Evolutionary conservation across 53 echinoderm and acorn worm species (phyloP).

Genomic region (Stichopus horrens): DNA sequence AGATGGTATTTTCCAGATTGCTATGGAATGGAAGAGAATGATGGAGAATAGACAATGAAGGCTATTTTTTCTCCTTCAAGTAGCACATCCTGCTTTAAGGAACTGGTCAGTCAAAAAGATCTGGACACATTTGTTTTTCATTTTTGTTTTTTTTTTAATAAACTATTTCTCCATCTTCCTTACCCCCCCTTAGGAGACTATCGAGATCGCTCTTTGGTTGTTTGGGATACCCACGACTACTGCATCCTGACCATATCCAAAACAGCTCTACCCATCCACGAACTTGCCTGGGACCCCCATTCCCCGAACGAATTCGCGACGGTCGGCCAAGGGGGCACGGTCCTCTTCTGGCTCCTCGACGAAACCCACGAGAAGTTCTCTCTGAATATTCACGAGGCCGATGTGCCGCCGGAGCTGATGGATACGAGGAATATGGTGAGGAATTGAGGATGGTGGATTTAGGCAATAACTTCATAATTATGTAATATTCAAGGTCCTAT

Average conservation of each 20-base stretch:
- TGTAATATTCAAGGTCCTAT: too few species aligned
- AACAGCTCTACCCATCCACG: constrained; percentile 84
- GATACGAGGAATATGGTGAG: constrained; percentile 76
- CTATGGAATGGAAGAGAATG: too few species aligned
- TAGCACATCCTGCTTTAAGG: too few species aligned
- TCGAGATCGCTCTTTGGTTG: constrained; percentile 76
- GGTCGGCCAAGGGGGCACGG: constrained; percentile 85
- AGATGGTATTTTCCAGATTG: too few species aligned
- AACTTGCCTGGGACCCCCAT: constrained; percentile 90
- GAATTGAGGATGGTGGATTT: too few species aligned
- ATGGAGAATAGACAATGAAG: too few species aligned
- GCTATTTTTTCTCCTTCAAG: too few species aligned
- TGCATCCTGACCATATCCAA: constrained; percentile 81
- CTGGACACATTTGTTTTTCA: background rate
- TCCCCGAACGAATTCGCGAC: constrained; percentile 90
- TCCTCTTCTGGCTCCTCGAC: constrained; percentile 96
- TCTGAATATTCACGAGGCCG: constrained; percentile 90
- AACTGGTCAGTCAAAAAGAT: too few species aligned
- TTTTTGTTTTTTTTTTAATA: background rate
- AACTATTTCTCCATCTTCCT: background rate
- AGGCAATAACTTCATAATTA: too few species aligned
- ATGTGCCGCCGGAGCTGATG: constrained; percentile 78
- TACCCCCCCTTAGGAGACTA: constrained; percentile 73
- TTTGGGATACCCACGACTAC: constrained; percentile 94
- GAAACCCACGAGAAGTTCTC: constrained; percentile 83